These are phyloP conservation scores for Oeneis ivallda DNA, from an alignment of 2,888 invertebrate genomes.

Conservation along the genomic window DNA sequence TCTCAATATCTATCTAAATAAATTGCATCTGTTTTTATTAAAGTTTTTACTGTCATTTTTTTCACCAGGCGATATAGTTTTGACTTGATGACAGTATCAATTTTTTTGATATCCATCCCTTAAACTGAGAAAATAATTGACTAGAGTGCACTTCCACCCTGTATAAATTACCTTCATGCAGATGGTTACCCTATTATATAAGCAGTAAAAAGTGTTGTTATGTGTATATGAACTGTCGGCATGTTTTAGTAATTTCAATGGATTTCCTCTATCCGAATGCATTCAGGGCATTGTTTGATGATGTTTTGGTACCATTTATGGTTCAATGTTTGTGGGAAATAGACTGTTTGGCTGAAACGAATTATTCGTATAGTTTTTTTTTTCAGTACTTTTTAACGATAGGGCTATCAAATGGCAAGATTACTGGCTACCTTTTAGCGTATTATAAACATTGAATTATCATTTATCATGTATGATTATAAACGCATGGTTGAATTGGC, in stretches of 20 bases:
- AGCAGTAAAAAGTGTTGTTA: conserved; percentile 24
- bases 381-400: not conserved
- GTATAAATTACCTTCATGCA: too few species aligned
- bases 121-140: too few species aligned
- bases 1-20: too few species aligned
- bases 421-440: not conserved
- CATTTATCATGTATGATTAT: too few species aligned
- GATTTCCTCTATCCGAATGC: conserved; percentile 23
- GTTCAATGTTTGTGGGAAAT: conserved; percentile 9
- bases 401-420: not conserved
- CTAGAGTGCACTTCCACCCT: too few species aligned
- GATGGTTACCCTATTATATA: conserved; percentile 7
- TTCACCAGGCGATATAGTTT: too few species aligned
- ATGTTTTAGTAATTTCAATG: conserved; percentile 36
- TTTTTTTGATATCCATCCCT: too few species aligned
- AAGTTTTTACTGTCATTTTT: too few species aligned
- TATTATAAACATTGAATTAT: not conserved
- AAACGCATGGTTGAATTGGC: not conserved
- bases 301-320: conserved; percentile 6
- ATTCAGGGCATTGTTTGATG: conserved; percentile 13
- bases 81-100: too few species aligned
- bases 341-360: not conserved
- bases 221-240: conserved; percentile 23
- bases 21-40: too few species aligned
- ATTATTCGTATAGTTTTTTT: not conserved